A percentile compares a stretch with the other conserved stretches of the same genome.
phyloP scores from a whole-genome alignment of 2,888 invertebrate species.

The Andrena minutula region DNA sequence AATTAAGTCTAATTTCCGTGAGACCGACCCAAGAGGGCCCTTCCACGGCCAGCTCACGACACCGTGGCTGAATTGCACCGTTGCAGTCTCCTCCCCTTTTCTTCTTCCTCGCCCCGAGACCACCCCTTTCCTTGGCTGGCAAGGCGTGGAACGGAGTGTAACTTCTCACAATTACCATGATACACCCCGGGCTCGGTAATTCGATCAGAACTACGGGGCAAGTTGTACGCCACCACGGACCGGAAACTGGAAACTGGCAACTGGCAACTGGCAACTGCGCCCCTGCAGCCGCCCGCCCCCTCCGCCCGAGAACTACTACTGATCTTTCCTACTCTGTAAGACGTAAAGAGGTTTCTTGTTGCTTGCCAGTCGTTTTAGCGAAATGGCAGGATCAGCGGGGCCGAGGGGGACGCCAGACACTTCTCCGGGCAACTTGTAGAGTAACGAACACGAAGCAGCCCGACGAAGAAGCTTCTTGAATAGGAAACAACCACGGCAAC shows the following conservation, averaged over 20 bases:
- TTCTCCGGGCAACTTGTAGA: slow-evolving; percentile 15
- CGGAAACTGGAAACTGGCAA: slow-evolving; percentile 63
- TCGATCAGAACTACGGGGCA: slow-evolving; percentile 71
- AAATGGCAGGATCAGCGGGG: neutral
- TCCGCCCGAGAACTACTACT: neutral
- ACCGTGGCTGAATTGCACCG: slow-evolving; percentile 43
- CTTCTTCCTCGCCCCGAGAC: neutral
- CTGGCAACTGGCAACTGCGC: slow-evolving; percentile 59
- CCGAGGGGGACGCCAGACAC: neutral
- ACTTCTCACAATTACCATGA: slow-evolving; percentile 80
- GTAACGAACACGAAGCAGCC: slow-evolving; percentile 32
- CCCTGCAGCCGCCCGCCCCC: slow-evolving; percentile 10
- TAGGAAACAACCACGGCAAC: slow-evolving; percentile 30
- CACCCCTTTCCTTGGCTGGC: neutral
- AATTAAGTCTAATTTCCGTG: slow-evolving; percentile 72
- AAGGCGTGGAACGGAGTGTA: slow-evolving; percentile 59
- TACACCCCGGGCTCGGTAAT: slow-evolving; percentile 72
- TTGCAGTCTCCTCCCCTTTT: slow-evolving; percentile 1
- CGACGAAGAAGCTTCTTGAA: neutral
- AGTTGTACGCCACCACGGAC: slow-evolving; percentile 59
- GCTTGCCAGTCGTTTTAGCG: slow-evolving; percentile 29
- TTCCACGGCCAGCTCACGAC: slow-evolving; percentile 24
- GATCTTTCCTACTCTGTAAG: slow-evolving; percentile 34
- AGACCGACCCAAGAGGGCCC: slow-evolving; percentile 40
- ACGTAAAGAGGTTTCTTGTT: slow-evolving; percentile 44